Percentiles rank a stretch among this genome's conserved stretches.
phyloP scores from a whole-genome alignment of 2,113 vertebrate genomes.

The Sylvietta virens region DNA sequence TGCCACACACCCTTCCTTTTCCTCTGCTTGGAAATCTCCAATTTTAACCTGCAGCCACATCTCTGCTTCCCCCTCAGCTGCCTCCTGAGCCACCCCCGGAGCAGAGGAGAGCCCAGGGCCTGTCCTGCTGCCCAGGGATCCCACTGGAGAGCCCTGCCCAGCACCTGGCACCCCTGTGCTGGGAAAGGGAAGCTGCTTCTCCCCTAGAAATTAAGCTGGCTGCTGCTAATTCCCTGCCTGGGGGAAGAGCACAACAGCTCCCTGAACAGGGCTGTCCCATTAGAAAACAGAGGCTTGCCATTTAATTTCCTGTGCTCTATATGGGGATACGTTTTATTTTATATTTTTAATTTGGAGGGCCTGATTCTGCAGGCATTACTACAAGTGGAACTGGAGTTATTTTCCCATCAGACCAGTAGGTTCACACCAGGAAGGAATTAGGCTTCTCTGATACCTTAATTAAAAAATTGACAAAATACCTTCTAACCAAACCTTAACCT shows the following conservation, averaged over 20 bases:
- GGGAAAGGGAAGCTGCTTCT: neutral
- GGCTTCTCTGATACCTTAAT: neutral
- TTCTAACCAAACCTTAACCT: conserved; percentile 4
- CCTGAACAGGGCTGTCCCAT: neutral
- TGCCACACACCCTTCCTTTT: neutral
- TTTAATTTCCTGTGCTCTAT: conserved; percentile 39
- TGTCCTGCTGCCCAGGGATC: neutral
- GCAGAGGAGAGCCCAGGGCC: neutral
- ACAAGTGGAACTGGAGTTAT: neutral
- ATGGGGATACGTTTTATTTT: neutral
- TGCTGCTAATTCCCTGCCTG: neutral
- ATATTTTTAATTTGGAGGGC: neutral
- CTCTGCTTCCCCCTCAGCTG: neutral
- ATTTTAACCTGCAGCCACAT: neutral
- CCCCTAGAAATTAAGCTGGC: neutral
- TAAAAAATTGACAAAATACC: neutral
- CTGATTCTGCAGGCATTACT: neutral
- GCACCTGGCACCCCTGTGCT: fast-evolving
- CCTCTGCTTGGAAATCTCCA: neutral
- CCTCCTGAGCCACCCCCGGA: neutral
- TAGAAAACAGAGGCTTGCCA: neutral
- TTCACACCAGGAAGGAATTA: neutral
- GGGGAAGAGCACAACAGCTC: neutral
- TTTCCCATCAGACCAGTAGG: neutral
- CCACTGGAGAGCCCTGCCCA: neutral